Evolutionary conservation across 1,140 invertebrate species (phyloP), one percentile per base, ranked within the genome.

Genomic region (Orchestia grillus): DNA sequence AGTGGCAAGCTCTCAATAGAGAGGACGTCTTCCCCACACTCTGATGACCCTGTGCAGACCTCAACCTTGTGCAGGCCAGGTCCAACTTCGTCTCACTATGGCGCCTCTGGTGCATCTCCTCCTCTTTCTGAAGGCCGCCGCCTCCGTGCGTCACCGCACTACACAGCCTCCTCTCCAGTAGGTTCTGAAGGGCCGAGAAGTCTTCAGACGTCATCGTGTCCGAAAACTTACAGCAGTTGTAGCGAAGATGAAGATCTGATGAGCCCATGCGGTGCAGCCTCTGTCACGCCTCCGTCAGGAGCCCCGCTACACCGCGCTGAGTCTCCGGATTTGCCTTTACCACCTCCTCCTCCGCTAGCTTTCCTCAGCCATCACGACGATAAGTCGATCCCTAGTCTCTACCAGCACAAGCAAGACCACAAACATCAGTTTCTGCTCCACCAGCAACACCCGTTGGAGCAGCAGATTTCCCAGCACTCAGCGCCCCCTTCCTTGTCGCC

Each of bases 291-390:
- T 91, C 88, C 88, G 44, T 42, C 44, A 42, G 88, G 23, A 91
- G 88, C 41, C 6, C 15, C 88, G 8, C 44, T 44, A 11, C 88
- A 91, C 15, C 88, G 41, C 41, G 44, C 41, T 91, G 41, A 42
- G 41, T 91, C 88, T 42, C 41, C 88, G 88, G 44, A 44, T 28
- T 42, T 42, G 36, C 41, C 87, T 88, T 88, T 88, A 42, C 87
- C 87, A 8, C 87, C 88, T 15, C 88, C 88, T 4, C 88, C 88
- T 91, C 88, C 88, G 11, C 41, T 91, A 16, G 41, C 88, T 41
- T 91, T 91, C 88, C 41, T 23, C 88, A 91, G 88, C 88, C 88
- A 91, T 91, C 88, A 91, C 88, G 88, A 44, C 41, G 88, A 91
- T 77, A 77, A 77, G 3, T 3, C 11, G 11, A 77, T 77, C 62